Percentiles rank a stretch among this genome's conserved stretches.
Conservation (phyloP, 2,888 invertebrate genomes). For the Nipponacmea schrenckii region DNA sequence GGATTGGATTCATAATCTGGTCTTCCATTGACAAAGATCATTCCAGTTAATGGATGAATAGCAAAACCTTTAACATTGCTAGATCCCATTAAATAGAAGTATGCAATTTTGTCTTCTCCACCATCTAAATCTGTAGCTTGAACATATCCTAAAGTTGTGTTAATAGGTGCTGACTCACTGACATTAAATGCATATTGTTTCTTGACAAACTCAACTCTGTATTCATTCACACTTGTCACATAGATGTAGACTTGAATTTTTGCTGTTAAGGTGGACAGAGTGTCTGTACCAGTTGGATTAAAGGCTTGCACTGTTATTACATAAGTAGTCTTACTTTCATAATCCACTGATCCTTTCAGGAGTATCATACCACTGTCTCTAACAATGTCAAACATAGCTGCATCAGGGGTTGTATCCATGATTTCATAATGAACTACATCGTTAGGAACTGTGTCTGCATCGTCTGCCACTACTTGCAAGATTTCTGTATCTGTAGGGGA, state of each 20-base stretch:
- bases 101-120: slow-evolving; percentile 72
- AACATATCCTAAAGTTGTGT: slow-evolving; percentile 49
- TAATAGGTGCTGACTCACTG: slow-evolving; percentile 55
- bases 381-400: slow-evolving; percentile 80
- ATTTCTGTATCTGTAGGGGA: slow-evolving; percentile 77
- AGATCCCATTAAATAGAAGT: slow-evolving; percentile 91
- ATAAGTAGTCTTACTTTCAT: slow-evolving; percentile 83
- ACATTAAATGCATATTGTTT: slow-evolving; percentile 51
- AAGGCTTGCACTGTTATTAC: slow-evolving; percentile 82
- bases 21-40: slow-evolving; percentile 83
- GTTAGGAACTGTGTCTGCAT: slow-evolving; percentile 88
- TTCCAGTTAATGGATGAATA: slow-evolving; percentile 83
- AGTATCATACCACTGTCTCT: slow-evolving; percentile 80
- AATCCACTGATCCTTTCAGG: slow-evolving; percentile 84
- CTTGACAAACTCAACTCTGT: slow-evolving; percentile 52
- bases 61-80: slow-evolving; percentile 92
- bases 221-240: slow-evolving; percentile 61
- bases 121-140: slow-evolving; percentile 55
- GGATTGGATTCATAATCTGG: slow-evolving; percentile 69
- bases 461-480: slow-evolving; percentile 77
- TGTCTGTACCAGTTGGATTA: slow-evolving; percentile 81
- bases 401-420: slow-evolving; percentile 72
- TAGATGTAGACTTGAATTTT: slow-evolving; percentile 48
- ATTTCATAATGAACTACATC: slow-evolving; percentile 86
- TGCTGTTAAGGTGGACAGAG: slow-evolving; percentile 34